Evolutionary conservation across 1,140 invertebrate genomes (phyloP).

Genomic region (Stegodyphus mimosarum): DNA sequence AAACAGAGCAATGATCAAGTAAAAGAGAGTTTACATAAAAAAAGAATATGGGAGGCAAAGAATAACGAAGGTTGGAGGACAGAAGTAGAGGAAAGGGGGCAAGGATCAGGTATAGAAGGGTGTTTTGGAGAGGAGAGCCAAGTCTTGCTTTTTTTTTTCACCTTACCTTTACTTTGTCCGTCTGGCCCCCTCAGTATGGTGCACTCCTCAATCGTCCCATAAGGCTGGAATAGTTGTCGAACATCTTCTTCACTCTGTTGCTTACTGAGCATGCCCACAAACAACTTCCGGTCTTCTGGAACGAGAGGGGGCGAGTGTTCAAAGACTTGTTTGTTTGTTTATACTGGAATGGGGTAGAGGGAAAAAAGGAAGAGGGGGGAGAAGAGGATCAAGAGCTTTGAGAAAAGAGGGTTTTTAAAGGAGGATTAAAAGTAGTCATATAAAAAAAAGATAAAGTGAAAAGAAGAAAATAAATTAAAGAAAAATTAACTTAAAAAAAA

Average conservation of each 20-base stretch:
- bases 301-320: constrained; percentile 50
- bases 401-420: background rate
- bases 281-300: constrained; percentile 94
- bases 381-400: background rate
- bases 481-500: background rate
- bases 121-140: background rate
- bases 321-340: constrained; percentile 46
- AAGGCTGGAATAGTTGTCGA: constrained; percentile 90
- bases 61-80: background rate
- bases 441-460: background rate
- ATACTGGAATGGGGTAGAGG: constrained; percentile 41
- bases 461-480: background rate
- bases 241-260: constrained; percentile 99
- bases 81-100: background rate
- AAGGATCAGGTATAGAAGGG: background rate
- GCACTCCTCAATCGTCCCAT: constrained; percentile 98
- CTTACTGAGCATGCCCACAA: constrained; percentile 99
- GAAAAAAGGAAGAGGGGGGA: background rate
- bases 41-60: background rate
- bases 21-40: constrained; percentile 64
- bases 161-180: constrained; percentile 94
- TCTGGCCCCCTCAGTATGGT: constrained; percentile 97
- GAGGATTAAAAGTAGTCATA: background rate
- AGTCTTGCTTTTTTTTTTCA: background rate
- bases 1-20: background rate